Conservation (phyloP, 1,140 invertebrate species). For the Dreissena rostriformis region DNA sequence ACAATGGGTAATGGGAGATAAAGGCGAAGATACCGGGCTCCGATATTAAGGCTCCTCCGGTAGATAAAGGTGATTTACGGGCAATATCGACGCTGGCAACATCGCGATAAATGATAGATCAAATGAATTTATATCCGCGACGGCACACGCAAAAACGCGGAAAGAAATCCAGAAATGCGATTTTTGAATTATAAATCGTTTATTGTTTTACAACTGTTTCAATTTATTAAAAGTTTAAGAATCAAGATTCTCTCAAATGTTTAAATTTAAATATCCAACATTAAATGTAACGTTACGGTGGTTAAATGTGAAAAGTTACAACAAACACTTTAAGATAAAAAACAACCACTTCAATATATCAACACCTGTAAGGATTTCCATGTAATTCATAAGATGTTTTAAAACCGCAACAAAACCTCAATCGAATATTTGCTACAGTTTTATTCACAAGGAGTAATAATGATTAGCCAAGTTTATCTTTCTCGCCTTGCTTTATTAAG, state of each 20-base stretch:
- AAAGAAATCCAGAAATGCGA: conserved; percentile 4
- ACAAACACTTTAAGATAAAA: not conserved
- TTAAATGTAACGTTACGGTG: too few relatives aligned
- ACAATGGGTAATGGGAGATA: conserved; percentile 54
- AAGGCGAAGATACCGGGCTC: conserved; percentile 45
- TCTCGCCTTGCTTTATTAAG: not conserved
- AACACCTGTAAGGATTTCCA: not conserved
- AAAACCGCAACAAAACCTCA: not conserved
- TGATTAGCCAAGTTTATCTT: conserved; percentile 2
- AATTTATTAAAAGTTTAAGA: too few relatives aligned
- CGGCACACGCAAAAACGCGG: not conserved
- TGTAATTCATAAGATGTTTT: too few relatives aligned
- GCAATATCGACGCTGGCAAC: conserved; percentile 1
- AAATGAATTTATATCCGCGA: not conserved
- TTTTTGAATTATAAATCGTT: not conserved
- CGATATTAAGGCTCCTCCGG: conserved; percentile 46
- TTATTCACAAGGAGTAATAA: conserved; percentile 1
- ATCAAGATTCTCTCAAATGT: too few relatives aligned
- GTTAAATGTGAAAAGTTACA: too few relatives aligned
- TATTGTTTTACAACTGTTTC: not conserved
- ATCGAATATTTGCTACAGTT: not conserved
- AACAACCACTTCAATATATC: not conserved
- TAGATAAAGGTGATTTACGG: conserved; percentile 56
- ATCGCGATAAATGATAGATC: not conserved
- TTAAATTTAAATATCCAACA: too few relatives aligned